Base-by-base conservation (phyloP, 2,797 vertebrate genomes). In the Lates japonicus region DNA sequence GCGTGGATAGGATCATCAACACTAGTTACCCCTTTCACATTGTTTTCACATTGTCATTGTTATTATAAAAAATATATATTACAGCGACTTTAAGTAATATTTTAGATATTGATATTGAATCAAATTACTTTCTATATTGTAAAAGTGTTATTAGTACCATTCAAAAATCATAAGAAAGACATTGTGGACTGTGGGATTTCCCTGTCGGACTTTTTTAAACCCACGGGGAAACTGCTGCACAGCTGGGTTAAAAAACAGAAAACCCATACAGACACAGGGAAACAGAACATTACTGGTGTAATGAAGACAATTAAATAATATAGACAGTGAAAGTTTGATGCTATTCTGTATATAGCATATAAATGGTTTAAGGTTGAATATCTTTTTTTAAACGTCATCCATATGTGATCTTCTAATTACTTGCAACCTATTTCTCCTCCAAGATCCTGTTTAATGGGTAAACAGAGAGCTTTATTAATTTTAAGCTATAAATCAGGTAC, bases 391-490 rank as follows among this genome's bases (percentile, higher is more conserved):
- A 7, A 22, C 1, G 3, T 51, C 12, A 51, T 3, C 49, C 3
- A 11, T 22, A 8, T 37, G 62, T 5, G 16, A 39, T 63, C 11
- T 29, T 11, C 37, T 55, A n/a, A 39, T 63, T 17, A 22, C 37
- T 63, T 54, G 48, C 13, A 7, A 25, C 19, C 19, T 58, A 22
- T 64, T 46, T 57, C 31, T 29, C 22, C 44, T 39, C 12, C 7
- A 25, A 35, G 17, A 44, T 5, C 22, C 29, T 46, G 31, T 3
- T 9, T 39, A 39, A 39, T 9, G 10, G 6, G 37, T 54, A 44
- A 65, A 22, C 42, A 33, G 14, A 58, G 11, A 22, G 20, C 39
- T 70, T 57, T 37, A 29, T 52, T 77, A 39, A 22, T 31, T 70
- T 63, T 22, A 33, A 64, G 69, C 7, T 60, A 37, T 63, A 39